Conservation (phyloP, 1,140 invertebrate genomes). For the Leptopilina clavipes region DNA sequence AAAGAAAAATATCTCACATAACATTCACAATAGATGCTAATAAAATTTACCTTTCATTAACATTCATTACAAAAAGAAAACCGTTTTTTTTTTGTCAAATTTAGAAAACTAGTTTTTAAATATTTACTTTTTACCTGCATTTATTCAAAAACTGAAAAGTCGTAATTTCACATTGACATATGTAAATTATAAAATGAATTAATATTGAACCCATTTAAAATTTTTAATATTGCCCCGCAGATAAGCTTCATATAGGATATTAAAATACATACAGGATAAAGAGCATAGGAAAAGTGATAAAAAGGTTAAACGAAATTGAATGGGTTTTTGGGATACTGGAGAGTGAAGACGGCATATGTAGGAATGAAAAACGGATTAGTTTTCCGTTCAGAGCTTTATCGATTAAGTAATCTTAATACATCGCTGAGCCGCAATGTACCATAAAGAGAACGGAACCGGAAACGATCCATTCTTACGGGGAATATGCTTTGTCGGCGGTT, state of each 20-base stretch:
- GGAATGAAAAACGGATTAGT: constrained; percentile 72
- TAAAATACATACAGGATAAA: neutral
- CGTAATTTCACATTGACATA: too few species aligned
- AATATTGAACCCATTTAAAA: too few species aligned
- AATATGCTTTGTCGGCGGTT: constrained; percentile 76
- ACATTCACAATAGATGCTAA: constrained; percentile 7
- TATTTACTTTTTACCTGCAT: too few species aligned
- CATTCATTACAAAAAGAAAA: neutral
- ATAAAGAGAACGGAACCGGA: constrained; percentile 76
- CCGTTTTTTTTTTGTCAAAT: neutral
- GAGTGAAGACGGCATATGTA: constrained; percentile 36
- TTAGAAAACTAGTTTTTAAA: neutral
- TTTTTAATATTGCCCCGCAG: too few species aligned
- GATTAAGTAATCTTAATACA: constrained; percentile 77
- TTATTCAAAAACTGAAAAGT: too few species aligned
- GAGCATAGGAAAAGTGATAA: neutral
- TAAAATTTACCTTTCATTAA: constrained; percentile 20
- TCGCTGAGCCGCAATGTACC: constrained; percentile 75
- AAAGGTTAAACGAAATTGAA: constrained; percentile 53
- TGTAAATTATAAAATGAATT: too few species aligned
- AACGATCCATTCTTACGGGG: constrained; percentile 75
- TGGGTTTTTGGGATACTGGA: constrained; percentile 27
- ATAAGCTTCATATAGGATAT: neutral
- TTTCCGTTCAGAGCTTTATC: constrained; percentile 70
- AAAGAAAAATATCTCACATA: neutral